phyloP scores from a whole-genome alignment of 2,797 vertebrate species.

The Amniataba percoides region DNA sequence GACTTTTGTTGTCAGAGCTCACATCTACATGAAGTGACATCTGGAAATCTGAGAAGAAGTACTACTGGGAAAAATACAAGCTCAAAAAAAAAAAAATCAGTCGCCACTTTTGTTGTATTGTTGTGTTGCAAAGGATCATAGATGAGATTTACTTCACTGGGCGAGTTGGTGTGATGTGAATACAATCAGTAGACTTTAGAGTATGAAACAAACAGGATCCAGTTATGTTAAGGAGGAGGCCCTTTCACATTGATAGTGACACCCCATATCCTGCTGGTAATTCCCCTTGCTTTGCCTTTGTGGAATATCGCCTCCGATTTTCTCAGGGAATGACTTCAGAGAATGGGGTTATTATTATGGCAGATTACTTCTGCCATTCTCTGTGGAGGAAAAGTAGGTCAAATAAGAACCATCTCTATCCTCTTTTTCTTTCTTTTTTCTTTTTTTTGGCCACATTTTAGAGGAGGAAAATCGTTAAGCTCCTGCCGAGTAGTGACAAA shows the following conservation, averaged over 20 bases:
- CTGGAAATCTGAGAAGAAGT: background rate
- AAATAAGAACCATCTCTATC: slow-evolving; percentile 18
- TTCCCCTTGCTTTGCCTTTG: slow-evolving; percentile 49
- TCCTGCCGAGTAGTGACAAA: background rate
- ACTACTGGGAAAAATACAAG: background rate
- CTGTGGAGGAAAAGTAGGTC: slow-evolving; percentile 56
- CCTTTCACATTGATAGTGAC: slow-evolving; percentile 38
- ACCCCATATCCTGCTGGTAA: slow-evolving; percentile 31
- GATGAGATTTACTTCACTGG: background rate
- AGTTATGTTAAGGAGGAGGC: slow-evolving; percentile 2
- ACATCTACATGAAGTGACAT: background rate
- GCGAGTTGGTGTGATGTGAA: slow-evolving; percentile 3
- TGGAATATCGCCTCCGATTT: slow-evolving; percentile 57
- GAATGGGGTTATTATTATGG: slow-evolving; percentile 56
- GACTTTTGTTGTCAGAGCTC: background rate
- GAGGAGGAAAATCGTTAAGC: background rate
- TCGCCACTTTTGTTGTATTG: background rate
- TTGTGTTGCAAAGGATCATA: background rate
- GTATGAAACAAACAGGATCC: slow-evolving; percentile 6
- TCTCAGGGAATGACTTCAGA: slow-evolving; percentile 50
- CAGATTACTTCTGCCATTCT: slow-evolving; percentile 61
- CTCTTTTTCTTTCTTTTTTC: background rate
- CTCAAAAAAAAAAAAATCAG: background rate
- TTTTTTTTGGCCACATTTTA: slow-evolving; percentile 25
- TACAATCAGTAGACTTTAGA: slow-evolving; percentile 1